Evolutionary conservation across 1,140 invertebrate species (phyloP).

Genomic region (Drosophila insularis): DNA sequence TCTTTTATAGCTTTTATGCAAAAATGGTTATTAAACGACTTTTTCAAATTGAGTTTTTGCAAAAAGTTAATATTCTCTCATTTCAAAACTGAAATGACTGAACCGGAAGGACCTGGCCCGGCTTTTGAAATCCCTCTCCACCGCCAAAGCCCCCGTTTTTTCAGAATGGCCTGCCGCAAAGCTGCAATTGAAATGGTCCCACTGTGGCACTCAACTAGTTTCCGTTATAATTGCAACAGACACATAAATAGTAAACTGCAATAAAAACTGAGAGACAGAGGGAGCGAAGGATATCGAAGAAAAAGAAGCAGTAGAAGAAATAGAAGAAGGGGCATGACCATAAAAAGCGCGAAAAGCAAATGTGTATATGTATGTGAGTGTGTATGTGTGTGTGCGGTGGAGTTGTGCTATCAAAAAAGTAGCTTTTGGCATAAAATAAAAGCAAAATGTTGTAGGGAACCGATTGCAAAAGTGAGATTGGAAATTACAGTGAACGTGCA

Average conservation of each 20-base stretch:
- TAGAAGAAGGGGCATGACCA: not conserved
- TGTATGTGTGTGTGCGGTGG: not conserved
- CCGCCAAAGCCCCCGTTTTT: not conserved
- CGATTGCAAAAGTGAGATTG: slow-evolving; percentile 79
- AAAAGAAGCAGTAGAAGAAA: not conserved
- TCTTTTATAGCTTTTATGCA: too few relatives aligned
- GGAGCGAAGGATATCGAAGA: slow-evolving; percentile 7
- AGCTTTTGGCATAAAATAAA: slow-evolving; percentile 76
- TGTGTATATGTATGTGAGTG: not conserved
- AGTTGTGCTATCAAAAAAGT: slow-evolving; percentile 66
- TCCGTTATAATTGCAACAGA: slow-evolving; percentile 81
- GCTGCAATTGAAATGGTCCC: slow-evolving; percentile 39
- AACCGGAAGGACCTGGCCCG: too few relatives aligned
- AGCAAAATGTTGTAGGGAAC: slow-evolving; percentile 78
- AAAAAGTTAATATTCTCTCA: too few relatives aligned
- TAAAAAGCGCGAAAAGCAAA: slow-evolving; percentile 20
- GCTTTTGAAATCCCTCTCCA: too few relatives aligned
- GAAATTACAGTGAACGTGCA: slow-evolving; percentile 80
- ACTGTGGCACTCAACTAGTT: slow-evolving; percentile 77
- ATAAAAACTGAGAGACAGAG: slow-evolving; percentile 36
- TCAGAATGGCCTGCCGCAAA: not conserved
- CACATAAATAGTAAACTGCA: slow-evolving; percentile 81
- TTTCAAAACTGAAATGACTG: too few relatives aligned
- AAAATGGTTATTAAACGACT: not conserved
- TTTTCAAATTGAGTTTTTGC: not conserved